Evolutionary conservation across 1,140 invertebrate species (phyloP).

Genomic region (Cardiocondyla obscurior): DNA sequence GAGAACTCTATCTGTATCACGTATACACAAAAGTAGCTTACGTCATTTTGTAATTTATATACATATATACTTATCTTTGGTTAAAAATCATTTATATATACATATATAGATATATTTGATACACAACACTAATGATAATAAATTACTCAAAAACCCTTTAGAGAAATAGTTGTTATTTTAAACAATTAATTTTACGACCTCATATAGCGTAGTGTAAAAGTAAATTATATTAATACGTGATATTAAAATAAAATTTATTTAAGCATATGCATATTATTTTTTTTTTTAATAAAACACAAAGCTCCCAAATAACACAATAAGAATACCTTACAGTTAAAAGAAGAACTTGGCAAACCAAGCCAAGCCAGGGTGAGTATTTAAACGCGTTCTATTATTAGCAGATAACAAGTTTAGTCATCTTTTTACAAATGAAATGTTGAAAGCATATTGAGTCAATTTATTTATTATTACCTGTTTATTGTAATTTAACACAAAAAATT

Average conservation of each 20-base stretch:
- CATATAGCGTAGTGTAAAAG: background rate
- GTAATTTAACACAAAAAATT: background rate
- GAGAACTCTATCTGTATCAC: slow-evolving; percentile 46
- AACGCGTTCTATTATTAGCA: slow-evolving; percentile 13
- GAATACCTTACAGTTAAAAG: background rate
- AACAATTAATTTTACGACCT: background rate
- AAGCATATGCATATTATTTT: background rate
- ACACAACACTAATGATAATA: background rate
- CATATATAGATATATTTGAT: slow-evolving; percentile 18
- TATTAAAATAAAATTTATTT: too few species aligned
- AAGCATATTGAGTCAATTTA: background rate
- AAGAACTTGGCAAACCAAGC: background rate
- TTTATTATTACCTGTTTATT: background rate
- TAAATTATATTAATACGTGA: slow-evolving; percentile 22
- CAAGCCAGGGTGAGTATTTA: background rate
- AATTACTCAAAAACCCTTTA: background rate
- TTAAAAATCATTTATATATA: background rate
- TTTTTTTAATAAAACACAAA: too few species aligned
- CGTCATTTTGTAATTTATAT: background rate
- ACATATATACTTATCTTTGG: background rate
- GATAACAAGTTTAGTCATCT: background rate
- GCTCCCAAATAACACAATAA: background rate
- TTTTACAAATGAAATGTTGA: background rate
- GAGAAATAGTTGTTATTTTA: background rate
- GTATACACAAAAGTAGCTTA: background rate